Conservation (phyloP, 2,888 invertebrate species). For the Lepeophtheirus nordmannii region DNA sequence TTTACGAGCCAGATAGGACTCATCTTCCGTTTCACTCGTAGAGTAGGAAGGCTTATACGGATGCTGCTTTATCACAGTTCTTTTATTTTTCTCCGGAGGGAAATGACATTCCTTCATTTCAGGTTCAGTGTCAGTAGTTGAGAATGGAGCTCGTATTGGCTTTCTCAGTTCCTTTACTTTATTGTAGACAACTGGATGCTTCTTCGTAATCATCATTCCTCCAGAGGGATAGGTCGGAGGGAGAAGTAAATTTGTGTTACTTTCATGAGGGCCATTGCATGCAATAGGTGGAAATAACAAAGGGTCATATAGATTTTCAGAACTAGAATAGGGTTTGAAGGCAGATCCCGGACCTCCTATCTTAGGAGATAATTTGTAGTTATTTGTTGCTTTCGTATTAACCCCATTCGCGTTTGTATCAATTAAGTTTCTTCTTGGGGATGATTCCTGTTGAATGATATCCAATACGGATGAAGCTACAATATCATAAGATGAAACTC, state of each 20-base stretch:
- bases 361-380: conserved; percentile 8
- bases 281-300: not conserved
- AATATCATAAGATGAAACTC: conserved; percentile 2
- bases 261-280: not conserved
- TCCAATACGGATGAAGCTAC: not conserved
- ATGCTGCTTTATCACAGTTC: not conserved
- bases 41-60: conserved; percentile 19
- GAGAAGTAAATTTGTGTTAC: not conserved
- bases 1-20: conserved; percentile 14
- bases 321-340: conserved; percentile 23
- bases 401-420: not conserved
- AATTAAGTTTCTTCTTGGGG: not conserved
- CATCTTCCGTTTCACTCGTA: conserved; percentile 24
- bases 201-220: not conserved
- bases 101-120: conserved; percentile 24
- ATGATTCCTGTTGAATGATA: not conserved
- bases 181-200: not conserved
- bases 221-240: conserved; percentile 7
- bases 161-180: conserved; percentile 19
- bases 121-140: conserved; percentile 24
- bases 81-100: conserved; percentile 5
- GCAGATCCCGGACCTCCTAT: conserved; percentile 23
- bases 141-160: conserved; percentile 13
- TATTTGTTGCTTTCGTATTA: not conserved
- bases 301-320: conserved; percentile 19